Conservation (phyloP, 1,140 invertebrate species). For the Leptestheria dahalacensis region DNA sequence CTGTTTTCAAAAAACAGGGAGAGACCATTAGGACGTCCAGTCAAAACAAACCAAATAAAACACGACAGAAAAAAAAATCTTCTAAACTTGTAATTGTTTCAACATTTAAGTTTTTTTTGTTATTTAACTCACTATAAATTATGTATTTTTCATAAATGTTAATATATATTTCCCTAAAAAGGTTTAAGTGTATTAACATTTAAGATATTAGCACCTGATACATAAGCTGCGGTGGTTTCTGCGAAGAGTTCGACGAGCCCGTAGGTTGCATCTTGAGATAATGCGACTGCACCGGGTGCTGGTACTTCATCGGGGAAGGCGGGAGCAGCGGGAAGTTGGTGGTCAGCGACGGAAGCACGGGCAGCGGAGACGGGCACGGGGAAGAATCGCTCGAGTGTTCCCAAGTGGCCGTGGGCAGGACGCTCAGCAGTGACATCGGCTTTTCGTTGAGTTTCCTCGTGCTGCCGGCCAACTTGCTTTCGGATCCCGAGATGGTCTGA, state of each 20-base stretch:
- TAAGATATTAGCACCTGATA: background rate
- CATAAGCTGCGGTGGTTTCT: background rate
- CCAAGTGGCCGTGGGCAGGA: background rate
- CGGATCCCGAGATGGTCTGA: background rate
- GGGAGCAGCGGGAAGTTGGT: slow-evolving; percentile 41
- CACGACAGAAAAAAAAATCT: no score
- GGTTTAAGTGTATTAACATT: no score
- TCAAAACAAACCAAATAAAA: background rate
- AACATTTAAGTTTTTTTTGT: no score
- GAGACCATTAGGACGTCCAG: no score
- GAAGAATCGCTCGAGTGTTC: slow-evolving; percentile 4
- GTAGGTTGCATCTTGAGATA: background rate
- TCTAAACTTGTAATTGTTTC: no score
- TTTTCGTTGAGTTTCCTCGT: no score
- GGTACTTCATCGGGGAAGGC: slow-evolving; percentile 30
- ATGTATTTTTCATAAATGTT: no score
- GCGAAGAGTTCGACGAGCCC: background rate
- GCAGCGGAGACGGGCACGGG: slow-evolving; percentile 18
- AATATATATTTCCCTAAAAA: no score
- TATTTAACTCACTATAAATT: no score
- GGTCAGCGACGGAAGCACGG: slow-evolving; percentile 31
- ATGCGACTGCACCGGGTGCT: background rate
- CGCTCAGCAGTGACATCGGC: background rate
- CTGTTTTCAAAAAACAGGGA: no score
- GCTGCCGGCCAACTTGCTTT: background rate